Base-by-base conservation (phyloP, 2,888 invertebrate species). In the Oxyteleia sp. region DNA sequence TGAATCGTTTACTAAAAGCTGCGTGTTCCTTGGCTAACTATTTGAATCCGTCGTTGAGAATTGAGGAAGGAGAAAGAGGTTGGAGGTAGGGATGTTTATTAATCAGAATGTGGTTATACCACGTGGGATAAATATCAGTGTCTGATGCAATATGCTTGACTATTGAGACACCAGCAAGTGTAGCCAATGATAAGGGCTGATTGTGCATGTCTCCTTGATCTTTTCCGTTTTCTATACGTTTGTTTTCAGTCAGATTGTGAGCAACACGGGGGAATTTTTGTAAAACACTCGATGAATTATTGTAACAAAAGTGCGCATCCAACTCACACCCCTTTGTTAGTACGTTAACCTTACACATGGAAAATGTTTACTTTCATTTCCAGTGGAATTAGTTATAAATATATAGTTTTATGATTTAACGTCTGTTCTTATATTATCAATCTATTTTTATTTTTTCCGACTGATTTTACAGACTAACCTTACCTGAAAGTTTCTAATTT, bases 91-190 rank as follows among this genome's bases (percentile, higher is more conserved):
- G 88, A 86, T 87, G 88, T 88, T 88, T 88, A 86, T 90, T 90
- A 90, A 90, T 90, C 90, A 82, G 86, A 85, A 89, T 88, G 87
- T 86, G 82, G 86, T 76, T 85, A 87, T 87, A 91, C 91, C 90
- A 61, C 84, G 49, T 74, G 88, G 91, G 90, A 92, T 92, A 89
- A 91, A 91, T 87, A 91, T 91, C 90, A 84, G 49, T 84, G 90
- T 90, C 92, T 92, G 92, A 92, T 85, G 92, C 92, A 92, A 92
- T 84, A 88, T 68, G 61, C 86, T 87, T 87, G 66, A 84, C 87
- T 90, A 86, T 92, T 92, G 90, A 92, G 91, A 85, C 89, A 91
- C 88, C 88, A 87, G 84, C 86, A 75, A 88, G 86, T 88, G 85
- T 82, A 47, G 68, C 85, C 80, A 63, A 69, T 72, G 92, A 92